Percentiles rank a stretch among this genome's conserved stretches.
phyloP scores from a whole-genome alignment of 2,113 vertebrate species.

The Aspidoscelis tigris region DNA sequence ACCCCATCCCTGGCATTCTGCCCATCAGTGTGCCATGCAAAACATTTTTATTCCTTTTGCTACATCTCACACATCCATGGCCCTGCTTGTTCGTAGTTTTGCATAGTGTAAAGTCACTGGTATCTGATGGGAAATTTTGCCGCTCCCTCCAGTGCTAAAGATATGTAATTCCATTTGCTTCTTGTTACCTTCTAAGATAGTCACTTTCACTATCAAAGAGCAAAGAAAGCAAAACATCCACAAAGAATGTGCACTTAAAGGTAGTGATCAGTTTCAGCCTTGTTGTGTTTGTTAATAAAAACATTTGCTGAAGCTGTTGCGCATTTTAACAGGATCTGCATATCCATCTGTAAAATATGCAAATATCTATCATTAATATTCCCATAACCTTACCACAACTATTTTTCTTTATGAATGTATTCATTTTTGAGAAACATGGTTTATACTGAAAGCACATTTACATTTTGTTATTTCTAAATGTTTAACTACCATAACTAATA shows the following conservation, averaged over 20 bases:
- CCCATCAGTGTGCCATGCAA: neutral
- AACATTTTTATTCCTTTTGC: neutral
- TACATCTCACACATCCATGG: neutral
- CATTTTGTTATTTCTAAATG: constrained; percentile 76
- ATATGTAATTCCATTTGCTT: neutral
- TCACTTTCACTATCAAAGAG: neutral
- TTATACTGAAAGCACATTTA: constrained; percentile 68
- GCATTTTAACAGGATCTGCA: constrained; percentile 77
- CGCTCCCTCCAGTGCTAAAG: neutral
- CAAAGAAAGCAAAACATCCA: constrained; percentile 10
- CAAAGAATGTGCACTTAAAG: neutral
- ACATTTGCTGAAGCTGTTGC: constrained; percentile 76
- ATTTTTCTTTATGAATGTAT: constrained; percentile 71
- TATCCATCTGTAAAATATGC: constrained; percentile 76
- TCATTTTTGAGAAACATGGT: constrained; percentile 65
- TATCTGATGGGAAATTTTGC: neutral
- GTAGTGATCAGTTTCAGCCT: constrained; percentile 21
- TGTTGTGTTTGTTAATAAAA: constrained; percentile 42
- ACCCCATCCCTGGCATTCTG: no score
- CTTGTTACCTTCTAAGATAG: neutral
- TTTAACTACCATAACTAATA: constrained; percentile 75
- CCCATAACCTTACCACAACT: constrained; percentile 68
- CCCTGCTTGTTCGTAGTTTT: neutral
- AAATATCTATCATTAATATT: constrained; percentile 82
- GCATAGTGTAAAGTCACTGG: neutral